These are phyloP conservation scores for Lagopus leucura DNA, from an alignment of 2,113 vertebrate species.

Conservation along the genomic window DNA sequence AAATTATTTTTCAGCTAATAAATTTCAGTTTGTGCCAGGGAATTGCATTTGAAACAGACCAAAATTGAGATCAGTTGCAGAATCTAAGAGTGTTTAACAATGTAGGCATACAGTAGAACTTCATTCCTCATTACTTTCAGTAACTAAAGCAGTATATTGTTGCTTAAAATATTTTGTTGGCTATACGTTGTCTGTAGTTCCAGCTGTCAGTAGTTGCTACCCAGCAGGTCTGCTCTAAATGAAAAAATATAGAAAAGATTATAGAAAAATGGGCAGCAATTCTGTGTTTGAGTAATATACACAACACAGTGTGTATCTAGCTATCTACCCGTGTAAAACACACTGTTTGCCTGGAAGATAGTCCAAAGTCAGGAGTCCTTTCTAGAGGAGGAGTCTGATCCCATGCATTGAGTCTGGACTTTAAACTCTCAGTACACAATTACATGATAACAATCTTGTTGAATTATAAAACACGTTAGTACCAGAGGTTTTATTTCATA, in stretches of 20 bases:
- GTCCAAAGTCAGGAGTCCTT: neutral
- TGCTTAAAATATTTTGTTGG: neutral
- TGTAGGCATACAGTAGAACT: neutral
- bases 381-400: constrained; percentile 23
- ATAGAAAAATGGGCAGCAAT: neutral
- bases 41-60: neutral
- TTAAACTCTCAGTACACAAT: constrained; percentile 66
- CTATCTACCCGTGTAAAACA: neutral
- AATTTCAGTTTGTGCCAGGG: neutral
- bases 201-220: neutral
- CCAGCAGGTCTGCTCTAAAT: neutral
- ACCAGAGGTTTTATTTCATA: constrained; percentile 67
- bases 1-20: neutral
- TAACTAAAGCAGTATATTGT: neutral
- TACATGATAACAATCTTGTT: constrained; percentile 60
- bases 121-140: neutral
- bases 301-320: neutral
- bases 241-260: too few species aligned
- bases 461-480: constrained; percentile 69
- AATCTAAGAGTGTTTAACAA: neutral
- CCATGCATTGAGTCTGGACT: constrained; percentile 55
- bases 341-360: neutral
- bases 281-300: neutral
- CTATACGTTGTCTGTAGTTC: neutral
- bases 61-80: neutral